Evolutionary conservation across 2,888 invertebrate genomes (phyloP), one percentile per base, ranked within the genome.

Genomic region (Apamea monoglypha): DNA sequence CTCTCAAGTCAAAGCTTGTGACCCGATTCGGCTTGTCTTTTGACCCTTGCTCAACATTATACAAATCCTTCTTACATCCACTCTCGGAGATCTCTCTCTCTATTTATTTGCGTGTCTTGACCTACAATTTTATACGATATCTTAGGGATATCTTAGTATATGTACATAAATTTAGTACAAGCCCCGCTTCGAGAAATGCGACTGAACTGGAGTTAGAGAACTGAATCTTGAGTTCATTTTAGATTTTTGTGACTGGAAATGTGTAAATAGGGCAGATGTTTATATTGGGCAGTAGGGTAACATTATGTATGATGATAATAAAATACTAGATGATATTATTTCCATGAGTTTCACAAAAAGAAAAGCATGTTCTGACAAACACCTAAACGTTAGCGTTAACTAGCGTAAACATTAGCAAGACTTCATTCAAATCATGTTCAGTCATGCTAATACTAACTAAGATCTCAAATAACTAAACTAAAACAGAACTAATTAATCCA

Each of bases 41-140:
- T 92, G 93, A 93, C 94, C 93, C 91, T 90, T 89, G 89, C 87
- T 86, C 87, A 71, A 88, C 91, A 93, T 93, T 93, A 94, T 92
- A 92, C 93, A 91, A 93, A 94, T 94, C 93, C 92, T 90, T 84
- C 90, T 91, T 91, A 91, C 90, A 91, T 91, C 91, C 88, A 90
- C 91, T 92, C 90, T 89, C 87, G 87, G 91, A n/a, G n/a, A n/a
- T n/a, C n/a, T n/a, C n/a, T n/a, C n/a, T n/a, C n/a, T n/a, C n/a
- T 90, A 91, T 93, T 93, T 93, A 92, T 92, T 92, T 93, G 91
- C 91, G 88, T 90, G 87, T 90, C 91, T 90, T 93, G 92, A 93
- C 92, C 92, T 92, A 93, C 91, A 92, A 93, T 91, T 92, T 91
- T 92, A 90, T 91, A 90, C 88, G 86, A 82, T 82, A 85, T 89